Percentiles rank a stretch among this genome's conserved stretches.
Evolutionary conservation across 2,797 vertebrate genomes (phyloP).

Genomic region (Molothrus ater): DNA sequence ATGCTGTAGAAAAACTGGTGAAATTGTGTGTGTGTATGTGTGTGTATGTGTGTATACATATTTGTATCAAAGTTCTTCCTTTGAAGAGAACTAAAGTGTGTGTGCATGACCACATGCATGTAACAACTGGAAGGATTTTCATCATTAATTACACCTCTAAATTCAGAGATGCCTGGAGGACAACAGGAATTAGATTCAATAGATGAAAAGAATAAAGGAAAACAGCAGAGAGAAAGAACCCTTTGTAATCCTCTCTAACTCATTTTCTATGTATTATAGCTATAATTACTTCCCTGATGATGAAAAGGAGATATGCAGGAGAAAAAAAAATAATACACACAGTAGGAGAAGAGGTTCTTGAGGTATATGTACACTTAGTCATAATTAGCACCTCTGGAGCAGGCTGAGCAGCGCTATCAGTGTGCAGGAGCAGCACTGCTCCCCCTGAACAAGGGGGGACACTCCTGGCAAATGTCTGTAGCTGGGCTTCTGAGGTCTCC

Average conservation of each 20-base stretch:
- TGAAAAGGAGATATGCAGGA: background rate
- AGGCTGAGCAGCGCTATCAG: background rate
- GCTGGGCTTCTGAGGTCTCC: background rate
- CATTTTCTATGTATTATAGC: slow-evolving; percentile 30
- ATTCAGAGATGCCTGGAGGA: slow-evolving; percentile 49
- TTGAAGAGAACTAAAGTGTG: slow-evolving; percentile 26
- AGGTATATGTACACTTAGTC: background rate
- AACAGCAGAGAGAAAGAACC: background rate
- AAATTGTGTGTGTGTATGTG: background rate
- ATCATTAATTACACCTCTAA: slow-evolving; percentile 56
- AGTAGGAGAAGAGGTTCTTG: background rate
- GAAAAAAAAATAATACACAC: background rate
- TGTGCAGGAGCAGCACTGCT: too few relatives aligned
- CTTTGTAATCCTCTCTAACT: slow-evolving; percentile 35
- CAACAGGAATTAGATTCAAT: slow-evolving; percentile 41
- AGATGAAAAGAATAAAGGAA: slow-evolving; percentile 53
- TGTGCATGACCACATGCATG: slow-evolving; percentile 22
- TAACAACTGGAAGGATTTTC: slow-evolving; percentile 57
- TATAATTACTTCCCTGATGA: slow-evolving; percentile 36
- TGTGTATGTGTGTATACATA: background rate
- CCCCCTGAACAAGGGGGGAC: rapidly evolving
- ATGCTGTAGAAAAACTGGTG: background rate
- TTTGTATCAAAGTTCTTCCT: slow-evolving; percentile 3
- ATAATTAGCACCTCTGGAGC: background rate
- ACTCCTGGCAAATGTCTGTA: background rate